phyloP scores from a whole-genome alignment of 2,113 vertebrate species.

The Manacus vitellinus region DNA sequence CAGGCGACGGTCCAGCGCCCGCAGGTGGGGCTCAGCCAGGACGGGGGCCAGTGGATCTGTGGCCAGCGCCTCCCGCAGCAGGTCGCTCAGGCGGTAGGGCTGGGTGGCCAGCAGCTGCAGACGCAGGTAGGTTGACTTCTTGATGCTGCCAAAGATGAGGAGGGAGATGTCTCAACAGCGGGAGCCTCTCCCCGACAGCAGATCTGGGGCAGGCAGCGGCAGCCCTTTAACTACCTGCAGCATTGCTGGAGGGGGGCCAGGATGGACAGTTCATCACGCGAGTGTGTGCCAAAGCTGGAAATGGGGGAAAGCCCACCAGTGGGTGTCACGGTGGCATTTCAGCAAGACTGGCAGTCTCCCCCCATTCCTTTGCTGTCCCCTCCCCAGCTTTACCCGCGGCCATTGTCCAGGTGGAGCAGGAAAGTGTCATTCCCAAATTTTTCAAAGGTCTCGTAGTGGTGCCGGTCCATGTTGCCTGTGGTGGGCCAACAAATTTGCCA shows the following conservation, averaged over 20 bases:
- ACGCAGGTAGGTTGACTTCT: conserved; percentile 77
- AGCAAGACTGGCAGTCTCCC: fast-evolving
- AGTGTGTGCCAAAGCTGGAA: conserved; percentile 83
- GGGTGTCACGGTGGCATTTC: neutral
- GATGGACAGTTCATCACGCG: conserved; percentile 82
- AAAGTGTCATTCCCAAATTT: conserved; percentile 87
- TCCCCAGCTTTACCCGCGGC: conserved; percentile 75
- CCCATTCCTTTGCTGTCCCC: neutral
- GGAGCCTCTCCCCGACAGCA: fast-evolving
- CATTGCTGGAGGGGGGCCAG: conserved; percentile 80
- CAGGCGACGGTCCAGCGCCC: conserved; percentile 72
- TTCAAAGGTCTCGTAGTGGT: conserved; percentile 88
- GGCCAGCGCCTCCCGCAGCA: conserved; percentile 77
- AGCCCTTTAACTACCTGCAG: conserved; percentile 82
- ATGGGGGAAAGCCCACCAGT: neutral
- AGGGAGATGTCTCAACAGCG: neutral
- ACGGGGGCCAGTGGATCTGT: conserved; percentile 74
- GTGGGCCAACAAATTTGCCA: neutral
- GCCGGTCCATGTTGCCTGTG: conserved; percentile 86
- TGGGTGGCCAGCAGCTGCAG: conserved; percentile 75
- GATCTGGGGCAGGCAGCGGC: fast-evolving
- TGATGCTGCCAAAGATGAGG: conserved; percentile 65
- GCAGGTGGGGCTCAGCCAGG: conserved; percentile 76
- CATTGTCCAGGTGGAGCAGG: conserved; percentile 85
- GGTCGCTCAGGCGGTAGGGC: conserved; percentile 73